phyloP scores from a whole-genome alignment of 2,888 invertebrate genomes.

The Plemyria rubiginata region DNA sequence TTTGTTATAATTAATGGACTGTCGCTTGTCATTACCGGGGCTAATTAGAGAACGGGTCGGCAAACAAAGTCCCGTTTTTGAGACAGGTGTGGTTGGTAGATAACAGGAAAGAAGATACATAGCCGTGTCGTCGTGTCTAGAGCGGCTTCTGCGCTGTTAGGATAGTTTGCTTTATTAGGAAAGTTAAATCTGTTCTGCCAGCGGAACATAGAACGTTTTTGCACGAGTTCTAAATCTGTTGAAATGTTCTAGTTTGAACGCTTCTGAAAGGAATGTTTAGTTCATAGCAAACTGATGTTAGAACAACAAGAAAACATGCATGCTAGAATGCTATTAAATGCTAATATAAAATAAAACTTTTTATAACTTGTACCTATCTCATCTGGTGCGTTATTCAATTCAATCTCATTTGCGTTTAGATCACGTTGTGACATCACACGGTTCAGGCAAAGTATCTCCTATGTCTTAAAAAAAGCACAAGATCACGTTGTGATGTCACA shows the following conservation, averaged over 20 bases:
- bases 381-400: too few species aligned
- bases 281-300: background rate
- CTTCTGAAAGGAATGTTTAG: constrained; percentile 17
- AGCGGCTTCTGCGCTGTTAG: constrained; percentile 49
- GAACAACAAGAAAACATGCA: background rate
- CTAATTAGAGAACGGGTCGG: constrained; percentile 69
- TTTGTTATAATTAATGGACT: constrained; percentile 73
- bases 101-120: constrained; percentile 55
- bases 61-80: constrained; percentile 64
- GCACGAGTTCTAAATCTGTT: constrained; percentile 35
- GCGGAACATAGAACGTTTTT: constrained; percentile 41
- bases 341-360: too few species aligned
- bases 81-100: constrained; percentile 66
- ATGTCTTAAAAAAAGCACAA: too few species aligned
- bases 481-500: too few species aligned
- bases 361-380: too few species aligned
- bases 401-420: too few species aligned
- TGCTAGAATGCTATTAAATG: too few species aligned
- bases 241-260: constrained; percentile 27
- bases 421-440: too few species aligned
- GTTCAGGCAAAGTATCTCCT: too few species aligned
- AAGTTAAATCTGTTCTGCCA: constrained; percentile 45
- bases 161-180: constrained; percentile 46
- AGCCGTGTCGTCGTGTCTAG: constrained; percentile 49
- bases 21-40: constrained; percentile 64